Evolutionary conservation across 92 coral and sea anemone species (phyloP).

Genomic region (Siderastrea radians): DNA sequence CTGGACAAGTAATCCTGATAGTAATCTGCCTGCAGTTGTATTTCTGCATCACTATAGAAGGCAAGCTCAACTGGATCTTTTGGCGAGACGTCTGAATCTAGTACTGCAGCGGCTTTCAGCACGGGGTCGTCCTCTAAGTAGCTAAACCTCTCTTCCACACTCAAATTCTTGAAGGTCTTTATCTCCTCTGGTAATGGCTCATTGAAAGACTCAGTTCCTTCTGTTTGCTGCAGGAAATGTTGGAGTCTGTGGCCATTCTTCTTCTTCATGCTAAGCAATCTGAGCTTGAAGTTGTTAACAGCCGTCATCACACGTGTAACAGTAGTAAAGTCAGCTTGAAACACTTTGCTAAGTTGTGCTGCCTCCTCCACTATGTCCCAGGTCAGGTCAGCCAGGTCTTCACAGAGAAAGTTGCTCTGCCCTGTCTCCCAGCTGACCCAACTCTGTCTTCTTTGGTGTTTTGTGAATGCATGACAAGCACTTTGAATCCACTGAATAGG

Average conservation of each 20-base stretch:
- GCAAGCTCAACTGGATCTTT: not conserved
- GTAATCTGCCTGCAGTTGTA: conserved; percentile 20
- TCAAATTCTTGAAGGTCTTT: not conserved
- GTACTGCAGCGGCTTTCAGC: conserved; percentile 19
- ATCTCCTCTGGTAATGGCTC: conserved; percentile 4
- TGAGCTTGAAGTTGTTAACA: conserved; percentile 11
- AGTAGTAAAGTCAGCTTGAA: conserved; percentile 37
- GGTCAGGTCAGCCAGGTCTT: conserved; percentile 26
- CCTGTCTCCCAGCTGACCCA: conserved; percentile 36
- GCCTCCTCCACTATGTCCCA: conserved; percentile 38
- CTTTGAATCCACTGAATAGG: not conserved
- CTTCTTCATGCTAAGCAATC: conserved; percentile 16
- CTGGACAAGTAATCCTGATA: conserved; percentile 6
- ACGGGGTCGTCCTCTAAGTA: conserved; percentile 30
- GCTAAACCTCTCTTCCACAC: conserved; percentile 11
- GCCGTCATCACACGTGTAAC: conserved; percentile 28
- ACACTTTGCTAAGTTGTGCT: conserved; percentile 22
- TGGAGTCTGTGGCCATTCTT: conserved; percentile 7
- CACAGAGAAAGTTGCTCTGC: conserved; percentile 23
- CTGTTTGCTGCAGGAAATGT: conserved; percentile 14
- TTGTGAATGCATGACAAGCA: conserved; percentile 14
- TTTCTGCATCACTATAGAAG: conserved; percentile 9
- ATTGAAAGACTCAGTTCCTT: conserved; percentile 20
- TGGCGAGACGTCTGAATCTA: conserved; percentile 33
- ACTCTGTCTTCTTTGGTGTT: conserved; percentile 20